Evolutionary conservation across 2,113 vertebrate genomes (phyloP).

Genomic region (Phoenicopterus ruber): DNA sequence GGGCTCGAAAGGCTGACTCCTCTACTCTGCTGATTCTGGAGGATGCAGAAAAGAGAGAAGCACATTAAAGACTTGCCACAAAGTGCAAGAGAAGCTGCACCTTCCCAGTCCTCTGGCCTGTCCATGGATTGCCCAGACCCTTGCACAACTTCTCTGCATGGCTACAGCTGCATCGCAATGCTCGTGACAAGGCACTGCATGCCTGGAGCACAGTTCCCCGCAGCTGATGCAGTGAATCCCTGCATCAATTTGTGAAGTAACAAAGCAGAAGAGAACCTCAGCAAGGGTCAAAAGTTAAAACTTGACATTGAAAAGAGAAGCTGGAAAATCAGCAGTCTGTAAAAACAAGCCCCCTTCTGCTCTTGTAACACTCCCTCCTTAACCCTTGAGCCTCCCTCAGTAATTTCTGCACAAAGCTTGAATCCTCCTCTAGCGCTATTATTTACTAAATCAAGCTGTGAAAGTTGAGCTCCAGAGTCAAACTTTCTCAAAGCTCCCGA

Average conservation of each 20-base stretch:
- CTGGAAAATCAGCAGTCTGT: background rate
- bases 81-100: background rate
- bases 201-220: background rate
- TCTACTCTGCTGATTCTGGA: conserved; percentile 78
- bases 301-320: background rate
- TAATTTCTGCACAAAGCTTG: background rate
- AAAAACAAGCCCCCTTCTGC: background rate
- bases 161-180: background rate
- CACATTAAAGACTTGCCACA: background rate
- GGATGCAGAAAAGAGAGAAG: background rate
- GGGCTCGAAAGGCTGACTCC: conserved; percentile 74
- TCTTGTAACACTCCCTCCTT: background rate
- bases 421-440: background rate
- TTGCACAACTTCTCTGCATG: background rate
- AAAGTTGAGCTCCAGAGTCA: background rate
- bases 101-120: background rate
- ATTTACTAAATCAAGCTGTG: background rate
- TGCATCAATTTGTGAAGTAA: background rate
- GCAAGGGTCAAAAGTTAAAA: background rate
- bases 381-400: background rate
- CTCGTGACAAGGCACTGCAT: background rate
- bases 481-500: background rate
- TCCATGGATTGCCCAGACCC: background rate
- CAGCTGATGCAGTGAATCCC: background rate
- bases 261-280: background rate